Percentiles rank a stretch among this genome's conserved stretches.
Evolutionary conservation across 2,888 invertebrate genomes (phyloP).

Genomic region (Andrena bucephala): DNA sequence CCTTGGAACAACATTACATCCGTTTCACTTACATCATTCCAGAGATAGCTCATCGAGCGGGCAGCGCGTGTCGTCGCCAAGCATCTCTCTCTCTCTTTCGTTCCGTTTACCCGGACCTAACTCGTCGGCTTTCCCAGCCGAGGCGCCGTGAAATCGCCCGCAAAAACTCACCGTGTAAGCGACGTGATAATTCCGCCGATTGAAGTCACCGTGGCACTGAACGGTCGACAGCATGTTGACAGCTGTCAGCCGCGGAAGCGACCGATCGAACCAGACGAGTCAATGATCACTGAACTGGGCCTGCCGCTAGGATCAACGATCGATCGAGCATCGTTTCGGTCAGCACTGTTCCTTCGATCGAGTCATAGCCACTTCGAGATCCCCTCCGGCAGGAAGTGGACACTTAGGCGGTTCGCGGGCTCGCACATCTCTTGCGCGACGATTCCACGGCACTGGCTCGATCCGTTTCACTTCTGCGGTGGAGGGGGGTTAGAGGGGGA

Average conservation of each 20-base stretch:
- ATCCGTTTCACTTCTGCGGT: neutral
- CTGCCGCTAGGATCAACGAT: constrained; percentile 43
- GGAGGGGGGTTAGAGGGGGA: neutral
- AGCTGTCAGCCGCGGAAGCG: constrained; percentile 58
- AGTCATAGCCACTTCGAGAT: constrained; percentile 23
- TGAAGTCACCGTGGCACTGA: constrained; percentile 70
- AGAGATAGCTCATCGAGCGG: constrained; percentile 36
- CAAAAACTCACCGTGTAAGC: constrained; percentile 67
- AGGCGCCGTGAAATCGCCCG: neutral
- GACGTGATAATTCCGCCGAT: constrained; percentile 70
- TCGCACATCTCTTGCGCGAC: neutral
- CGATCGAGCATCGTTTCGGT: constrained; percentile 43
- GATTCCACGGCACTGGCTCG: neutral
- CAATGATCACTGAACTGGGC: constrained; percentile 32
- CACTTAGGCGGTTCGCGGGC: neutral
- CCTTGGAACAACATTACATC: constrained; percentile 60
- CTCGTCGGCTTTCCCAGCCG: neutral
- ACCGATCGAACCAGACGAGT: constrained; percentile 12
- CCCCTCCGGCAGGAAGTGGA: constrained; percentile 14
- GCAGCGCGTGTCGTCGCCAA: constrained; percentile 16
- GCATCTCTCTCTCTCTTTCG: constrained; percentile 6
- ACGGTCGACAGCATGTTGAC: constrained; percentile 76
- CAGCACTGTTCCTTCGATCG: constrained; percentile 7
- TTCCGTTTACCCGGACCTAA: neutral
- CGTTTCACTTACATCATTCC: constrained; percentile 60